Evolutionary conservation across 64 coral and sea anemone species (phyloP).

Genomic region (Cladopsammia gracilis): DNA sequence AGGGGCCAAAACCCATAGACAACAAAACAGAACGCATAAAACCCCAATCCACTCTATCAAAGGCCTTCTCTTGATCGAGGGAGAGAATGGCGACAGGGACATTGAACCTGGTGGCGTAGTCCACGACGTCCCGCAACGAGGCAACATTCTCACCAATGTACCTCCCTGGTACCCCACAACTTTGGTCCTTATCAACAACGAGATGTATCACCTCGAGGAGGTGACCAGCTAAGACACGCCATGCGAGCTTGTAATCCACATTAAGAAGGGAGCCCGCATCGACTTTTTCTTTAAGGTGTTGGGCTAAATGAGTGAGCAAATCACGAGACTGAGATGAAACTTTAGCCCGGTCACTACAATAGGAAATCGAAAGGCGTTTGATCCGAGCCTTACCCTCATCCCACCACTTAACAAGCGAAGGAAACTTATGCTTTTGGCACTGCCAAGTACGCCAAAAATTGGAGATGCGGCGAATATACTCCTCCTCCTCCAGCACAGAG

Average conservation of each 20-base stretch:
- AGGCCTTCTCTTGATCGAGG: constrained; percentile 58
- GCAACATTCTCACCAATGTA: constrained; percentile 25
- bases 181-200: not conserved
- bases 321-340: not conserved
- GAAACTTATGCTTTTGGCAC: not conserved
- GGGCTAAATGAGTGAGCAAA: not conserved
- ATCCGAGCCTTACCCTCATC: constrained; percentile 29
- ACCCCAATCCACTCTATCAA: constrained; percentile 45
- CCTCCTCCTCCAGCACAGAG: constrained; percentile 15
- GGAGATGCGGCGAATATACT: not conserved
- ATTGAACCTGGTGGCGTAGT: not conserved
- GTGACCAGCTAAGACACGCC: not conserved
- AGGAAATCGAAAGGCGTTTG: not conserved
- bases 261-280: constrained; percentile 37
- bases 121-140: not conserved
- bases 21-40: not conserved
- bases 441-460: constrained; percentile 49
- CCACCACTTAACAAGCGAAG: constrained; percentile 50
- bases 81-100: not conserved
- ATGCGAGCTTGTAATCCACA: constrained; percentile 6
- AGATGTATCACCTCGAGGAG: not conserved
- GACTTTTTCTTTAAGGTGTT: not conserved
- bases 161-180: constrained; percentile 35
- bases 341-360: not conserved
- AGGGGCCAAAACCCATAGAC: constrained; percentile 49